These are phyloP conservation scores for Bathybates hornii DNA, from an alignment of 2,113 vertebrate genomes.

Conservation along the genomic window DNA sequence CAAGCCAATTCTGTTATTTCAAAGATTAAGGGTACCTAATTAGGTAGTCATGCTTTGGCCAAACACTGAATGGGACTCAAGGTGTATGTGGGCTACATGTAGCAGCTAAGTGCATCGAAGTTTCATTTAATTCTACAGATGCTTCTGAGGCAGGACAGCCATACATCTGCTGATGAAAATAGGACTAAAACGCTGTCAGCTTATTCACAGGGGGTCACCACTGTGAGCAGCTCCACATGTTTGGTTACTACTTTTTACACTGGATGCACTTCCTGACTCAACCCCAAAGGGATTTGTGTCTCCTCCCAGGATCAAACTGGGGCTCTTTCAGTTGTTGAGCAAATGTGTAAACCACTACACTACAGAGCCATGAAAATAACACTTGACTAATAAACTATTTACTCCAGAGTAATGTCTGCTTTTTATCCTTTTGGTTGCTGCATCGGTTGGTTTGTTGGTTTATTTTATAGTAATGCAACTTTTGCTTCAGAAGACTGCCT, in stretches of 20 bases:
- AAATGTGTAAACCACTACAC: not conserved
- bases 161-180: not conserved
- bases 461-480: not conserved
- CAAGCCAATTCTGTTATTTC: not conserved
- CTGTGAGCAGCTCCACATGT: not conserved
- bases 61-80: not conserved
- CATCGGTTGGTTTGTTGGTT: not conserved
- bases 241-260: not conserved
- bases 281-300: not conserved
- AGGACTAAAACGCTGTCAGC: not conserved
- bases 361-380: not conserved
- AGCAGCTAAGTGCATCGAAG: not conserved
- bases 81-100: not conserved
- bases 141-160: not conserved
- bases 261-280: not conserved
- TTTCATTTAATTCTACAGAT: not conserved
- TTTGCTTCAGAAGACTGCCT: not conserved
- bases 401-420: not conserved
- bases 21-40: constrained; percentile 18
- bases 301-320: not conserved
- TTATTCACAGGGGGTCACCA: not conserved
- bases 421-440: not conserved
- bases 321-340: not conserved
- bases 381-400: not conserved
- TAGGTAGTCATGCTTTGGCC: not conserved